Base-by-base conservation (phyloP, 2,888 invertebrate species). In the Mycalesis mineus region DNA sequence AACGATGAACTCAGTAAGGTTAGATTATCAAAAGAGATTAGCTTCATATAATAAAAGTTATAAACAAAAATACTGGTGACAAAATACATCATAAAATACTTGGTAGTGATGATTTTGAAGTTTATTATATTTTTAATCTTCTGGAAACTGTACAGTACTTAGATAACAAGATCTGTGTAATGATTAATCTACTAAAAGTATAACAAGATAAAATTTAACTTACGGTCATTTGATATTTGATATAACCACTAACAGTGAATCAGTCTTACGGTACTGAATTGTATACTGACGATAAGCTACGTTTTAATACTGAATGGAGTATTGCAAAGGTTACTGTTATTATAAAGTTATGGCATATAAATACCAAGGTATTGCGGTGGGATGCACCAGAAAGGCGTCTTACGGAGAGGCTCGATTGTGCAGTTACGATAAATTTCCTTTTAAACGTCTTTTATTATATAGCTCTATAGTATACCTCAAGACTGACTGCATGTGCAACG, bases 291-390 rank as follows among this genome's bases (percentile, higher is more conserved):
- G 52, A 33, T 52, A 36, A n/a, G n/a, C 5, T 22, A 17, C 42
- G 17, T 42, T 14, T 42, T 14, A 14, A 37, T 37, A 48, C 36
- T 13, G 17, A 37, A 48, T 49, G 28, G 28, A 9, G 37, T 31
- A 31, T 42, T 52, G 42, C 42, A 42, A 52, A 52, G 33, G 52
- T 33, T 52, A 52, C 42, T 29, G 52, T 42, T 52, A 52, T 42
- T 42, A 33, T 52, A 15, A 52, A 33, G 17, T 52, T 52, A 42
- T 52, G 31, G 52, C 52, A 17, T 33, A 52, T 52, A 51, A 51
- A 51, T 41, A 41, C 41, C 42, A 33, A 42, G 28, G 50, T 8
- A 29, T 17, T 51, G 33, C 31, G 7, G 41, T 51, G 51, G 41
- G 41, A 31, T 41, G 29, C 41, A 33, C 52, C 22, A 42, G 33